phyloP scores from a whole-genome alignment of 2,113 vertebrate genomes.

The Myiagra hebetior region DNA sequence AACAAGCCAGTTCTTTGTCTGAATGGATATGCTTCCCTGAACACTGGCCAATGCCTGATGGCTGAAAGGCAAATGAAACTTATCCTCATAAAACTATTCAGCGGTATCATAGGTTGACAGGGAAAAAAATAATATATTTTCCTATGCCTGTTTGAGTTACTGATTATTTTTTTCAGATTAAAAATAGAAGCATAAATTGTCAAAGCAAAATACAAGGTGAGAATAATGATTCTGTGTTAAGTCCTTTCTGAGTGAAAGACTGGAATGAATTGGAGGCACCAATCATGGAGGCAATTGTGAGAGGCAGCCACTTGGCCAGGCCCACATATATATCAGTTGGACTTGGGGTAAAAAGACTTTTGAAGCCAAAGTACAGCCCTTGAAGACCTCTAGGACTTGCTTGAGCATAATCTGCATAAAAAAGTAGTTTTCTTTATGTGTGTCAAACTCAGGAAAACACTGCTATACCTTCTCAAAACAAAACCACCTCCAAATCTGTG shows the following conservation, averaged over 20 bases:
- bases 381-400: background rate
- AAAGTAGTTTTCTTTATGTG: background rate
- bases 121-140: background rate
- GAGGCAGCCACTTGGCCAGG: background rate
- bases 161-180: background rate
- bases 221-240: background rate
- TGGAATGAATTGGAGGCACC: background rate
- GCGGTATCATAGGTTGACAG: background rate
- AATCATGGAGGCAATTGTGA: background rate
- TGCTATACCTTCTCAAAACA: background rate
- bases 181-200: background rate
- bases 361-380: background rate
- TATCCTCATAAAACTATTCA: background rate
- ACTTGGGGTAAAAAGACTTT: background rate
- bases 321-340: background rate
- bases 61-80: constrained; percentile 1
- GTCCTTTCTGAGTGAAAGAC: background rate
- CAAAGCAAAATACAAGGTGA: background rate
- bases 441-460: background rate
- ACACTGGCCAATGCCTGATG: background rate
- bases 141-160: background rate
- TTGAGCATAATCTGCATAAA: background rate
- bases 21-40: background rate
- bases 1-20: background rate
- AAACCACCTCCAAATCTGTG: background rate